Base-by-base conservation (phyloP, 2,888 invertebrate genomes). In the Coenonympha glycerion region DNA sequence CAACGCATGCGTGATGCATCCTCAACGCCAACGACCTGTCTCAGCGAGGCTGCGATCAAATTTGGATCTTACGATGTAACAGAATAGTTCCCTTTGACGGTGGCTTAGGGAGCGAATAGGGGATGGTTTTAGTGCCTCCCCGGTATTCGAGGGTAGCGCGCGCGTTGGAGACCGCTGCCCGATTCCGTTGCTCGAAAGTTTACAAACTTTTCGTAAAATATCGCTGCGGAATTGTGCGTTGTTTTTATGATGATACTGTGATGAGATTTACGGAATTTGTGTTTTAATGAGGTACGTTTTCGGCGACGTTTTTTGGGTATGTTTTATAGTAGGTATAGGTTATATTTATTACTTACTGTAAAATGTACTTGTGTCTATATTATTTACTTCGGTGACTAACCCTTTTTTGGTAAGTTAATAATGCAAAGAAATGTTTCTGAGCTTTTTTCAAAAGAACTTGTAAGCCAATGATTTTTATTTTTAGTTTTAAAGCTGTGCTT, bases 51-150 rank as follows among this genome's bases (percentile, higher is more conserved):
- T 79, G 71, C 85, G 80, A 81, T 81, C 83, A 82, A 86, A 85
- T 79, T 84, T 85, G 81, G 82, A 84, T 85, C 85, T 85, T 85
- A 85, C 71, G 67, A 75, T 79, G 80, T 83, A 79, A 76, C 77
- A 62, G 68, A 76, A 75, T 80, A 73, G 74, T 75, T 76, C 77
- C 73, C 71, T 79, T 82, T 71, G 67, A 63, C 66, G 65, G 67
- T 69, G 71, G 56, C 61, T 53, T 61, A 58, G 68, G 59, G 63
- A 53, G 13, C 3, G 13, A 4, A 58, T 56, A 55, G 57, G 55
- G 53, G 46, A 47, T 47, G 40, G 18, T 34, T 64, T n/a, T 78
- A 83, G 81, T 82, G 63, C 61, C 63, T 64, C 72, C 75, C 71
- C 64, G 71, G 64, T 56, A 63, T 67, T 57, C 68, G 76, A 58